Conservation (phyloP, 2,888 invertebrate genomes). For the Pseudococcus longispinus region DNA sequence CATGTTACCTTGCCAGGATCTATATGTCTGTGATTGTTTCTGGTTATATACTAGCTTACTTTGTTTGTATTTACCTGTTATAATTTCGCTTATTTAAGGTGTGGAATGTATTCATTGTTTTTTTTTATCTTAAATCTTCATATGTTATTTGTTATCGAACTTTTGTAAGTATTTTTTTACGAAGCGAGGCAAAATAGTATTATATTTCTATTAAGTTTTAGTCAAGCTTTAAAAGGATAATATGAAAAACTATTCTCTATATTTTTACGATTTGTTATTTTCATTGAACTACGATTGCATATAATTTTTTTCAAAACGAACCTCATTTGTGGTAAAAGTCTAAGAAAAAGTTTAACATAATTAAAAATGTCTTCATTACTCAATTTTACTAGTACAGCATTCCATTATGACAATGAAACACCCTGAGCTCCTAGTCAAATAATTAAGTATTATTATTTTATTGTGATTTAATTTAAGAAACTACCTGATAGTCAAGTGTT, state of each 20-base stretch:
- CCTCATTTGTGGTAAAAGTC: neutral
- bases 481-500: neutral
- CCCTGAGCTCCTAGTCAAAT: constrained; percentile 14
- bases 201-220: neutral
- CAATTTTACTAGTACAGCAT: neutral
- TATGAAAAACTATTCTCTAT: neutral
- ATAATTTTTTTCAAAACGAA: neutral
- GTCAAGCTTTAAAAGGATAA: neutral
- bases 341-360: no score
- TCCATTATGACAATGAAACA: neutral
- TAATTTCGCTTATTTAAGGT: constrained; percentile 12
- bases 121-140: neutral
- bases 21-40: constrained; percentile 35
- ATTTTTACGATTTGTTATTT: neutral
- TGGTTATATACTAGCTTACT: neutral
- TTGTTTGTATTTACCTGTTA: neutral
- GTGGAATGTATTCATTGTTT: constrained; percentile 24
- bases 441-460: constrained; percentile 2
- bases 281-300: neutral
- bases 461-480: constrained; percentile 33
- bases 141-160: neutral
- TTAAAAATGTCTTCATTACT: neutral
- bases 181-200: neutral
- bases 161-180: neutral
- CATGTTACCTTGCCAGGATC: constrained; percentile 34